phyloP scores from a whole-genome alignment of 2,888 invertebrate species.

The Pyrochroa serraticornis region DNA sequence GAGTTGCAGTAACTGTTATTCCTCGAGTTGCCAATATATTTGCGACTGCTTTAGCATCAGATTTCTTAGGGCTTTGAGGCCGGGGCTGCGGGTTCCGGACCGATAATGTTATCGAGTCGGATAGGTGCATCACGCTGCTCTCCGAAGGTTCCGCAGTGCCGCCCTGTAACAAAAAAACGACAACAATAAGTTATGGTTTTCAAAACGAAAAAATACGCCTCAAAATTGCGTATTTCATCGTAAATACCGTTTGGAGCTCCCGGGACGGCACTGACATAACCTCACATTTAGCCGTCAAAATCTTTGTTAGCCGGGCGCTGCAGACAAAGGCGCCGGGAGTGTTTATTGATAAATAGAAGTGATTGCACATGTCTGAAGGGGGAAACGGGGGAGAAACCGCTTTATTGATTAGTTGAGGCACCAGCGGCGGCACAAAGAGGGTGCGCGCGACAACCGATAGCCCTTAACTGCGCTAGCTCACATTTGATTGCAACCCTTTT shows the following conservation, averaged over 20 bases:
- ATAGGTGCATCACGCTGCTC: constrained; percentile 65
- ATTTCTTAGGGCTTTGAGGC: constrained; percentile 60
- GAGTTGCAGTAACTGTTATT: constrained; percentile 76
- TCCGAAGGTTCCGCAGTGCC: constrained; percentile 46
- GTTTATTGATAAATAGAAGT: no score
- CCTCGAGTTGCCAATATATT: constrained; percentile 78
- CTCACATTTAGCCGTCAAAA: no score
- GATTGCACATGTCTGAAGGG: no score
- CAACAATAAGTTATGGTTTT: background rate
- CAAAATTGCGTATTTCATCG: no score
- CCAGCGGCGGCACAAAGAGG: background rate
- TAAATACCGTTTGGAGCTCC: no score
- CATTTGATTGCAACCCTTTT: no score
- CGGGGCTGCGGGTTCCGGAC: constrained; percentile 59
- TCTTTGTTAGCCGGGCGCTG: no score
- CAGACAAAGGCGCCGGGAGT: no score
- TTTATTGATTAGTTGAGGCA: background rate
- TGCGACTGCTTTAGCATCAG: constrained; percentile 77
- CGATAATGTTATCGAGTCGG: constrained; percentile 76
- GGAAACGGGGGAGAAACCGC: no score
- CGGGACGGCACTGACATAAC: no score
- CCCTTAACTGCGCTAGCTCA: background rate
- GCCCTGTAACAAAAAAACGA: constrained; percentile 39
- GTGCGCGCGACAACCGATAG: background rate
- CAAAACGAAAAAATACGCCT: background rate